Conservation (phyloP, 1,140 invertebrate species). For the Globodera rostochiensis region DNA sequence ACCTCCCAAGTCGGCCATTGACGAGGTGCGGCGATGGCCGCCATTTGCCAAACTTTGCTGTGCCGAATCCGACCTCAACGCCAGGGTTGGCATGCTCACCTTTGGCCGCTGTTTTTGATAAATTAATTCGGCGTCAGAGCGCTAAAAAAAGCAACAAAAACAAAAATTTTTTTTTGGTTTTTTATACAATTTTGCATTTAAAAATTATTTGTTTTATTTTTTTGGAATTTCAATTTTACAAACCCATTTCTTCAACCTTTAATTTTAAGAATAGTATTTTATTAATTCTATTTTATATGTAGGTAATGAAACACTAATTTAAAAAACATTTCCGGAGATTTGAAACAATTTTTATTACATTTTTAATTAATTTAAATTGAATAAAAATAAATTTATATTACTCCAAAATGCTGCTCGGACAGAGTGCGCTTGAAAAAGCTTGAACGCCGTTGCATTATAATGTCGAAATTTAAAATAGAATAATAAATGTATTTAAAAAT, state of each 20-base stretch:
- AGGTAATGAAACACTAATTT: too few relatives aligned
- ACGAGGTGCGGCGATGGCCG: not conserved
- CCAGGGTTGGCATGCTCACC: not conserved
- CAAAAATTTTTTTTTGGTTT: too few relatives aligned
- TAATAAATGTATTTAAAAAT: not conserved
- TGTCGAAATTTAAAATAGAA: not conserved
- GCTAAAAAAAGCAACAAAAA: not conserved
- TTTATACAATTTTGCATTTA: not conserved
- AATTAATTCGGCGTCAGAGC: not conserved
- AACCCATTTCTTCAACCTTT: not conserved
- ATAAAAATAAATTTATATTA: not conserved
- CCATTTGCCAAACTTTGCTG: not conserved
- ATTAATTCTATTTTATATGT: too few relatives aligned
- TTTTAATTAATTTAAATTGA: not conserved
- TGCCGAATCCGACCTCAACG: not conserved
- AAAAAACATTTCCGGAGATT: too few relatives aligned
- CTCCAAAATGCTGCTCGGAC: constrained; percentile 29
- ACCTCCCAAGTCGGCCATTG: constrained; percentile 13
- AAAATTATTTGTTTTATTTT: not conserved
- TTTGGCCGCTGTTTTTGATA: not conserved
- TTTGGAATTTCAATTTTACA: not conserved
- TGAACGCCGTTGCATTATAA: constrained; percentile 1
- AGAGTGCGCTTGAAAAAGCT: constrained; percentile 24
- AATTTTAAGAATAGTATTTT: not conserved
- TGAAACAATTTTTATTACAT: too few relatives aligned